Percentiles rank a stretch among this genome's conserved stretches.
These are phyloP conservation scores for Sclerodermus sp. DNA, from an alignment of 2,888 invertebrate genomes.

Conservation along the genomic window DNA sequence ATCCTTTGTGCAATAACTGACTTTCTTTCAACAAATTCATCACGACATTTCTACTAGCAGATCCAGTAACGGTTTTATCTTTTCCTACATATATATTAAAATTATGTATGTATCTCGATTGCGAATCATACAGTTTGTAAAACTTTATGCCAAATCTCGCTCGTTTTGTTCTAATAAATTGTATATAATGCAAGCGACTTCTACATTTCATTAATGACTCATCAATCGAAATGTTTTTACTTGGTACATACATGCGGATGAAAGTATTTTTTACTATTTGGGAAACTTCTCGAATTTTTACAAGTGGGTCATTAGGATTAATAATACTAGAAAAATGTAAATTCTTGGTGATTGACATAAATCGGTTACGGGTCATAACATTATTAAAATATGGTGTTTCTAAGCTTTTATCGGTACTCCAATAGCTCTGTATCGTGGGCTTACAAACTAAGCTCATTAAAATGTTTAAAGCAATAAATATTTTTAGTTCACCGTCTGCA, in stretches of 20 bases:
- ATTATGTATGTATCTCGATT: too few relatives aligned
- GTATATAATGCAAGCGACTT: too few relatives aligned
- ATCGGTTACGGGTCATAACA: slow-evolving; percentile 8
- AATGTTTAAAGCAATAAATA: too few relatives aligned
- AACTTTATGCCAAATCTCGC: slow-evolving; percentile 32
- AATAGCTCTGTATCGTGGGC: slow-evolving; percentile 19
- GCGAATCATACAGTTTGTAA: slow-evolving; percentile 32
- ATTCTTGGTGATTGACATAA: slow-evolving; percentile 7
- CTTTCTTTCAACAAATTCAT: slow-evolving; percentile 15
- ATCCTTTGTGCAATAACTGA: too few relatives aligned
- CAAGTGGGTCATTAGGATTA: slow-evolving; percentile 10
- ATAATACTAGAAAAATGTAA: slow-evolving; percentile 11
- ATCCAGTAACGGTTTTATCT: slow-evolving; percentile 16
- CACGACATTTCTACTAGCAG: not conserved
- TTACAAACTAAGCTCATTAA: slow-evolving; percentile 23
- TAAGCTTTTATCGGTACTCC: slow-evolving; percentile 18
- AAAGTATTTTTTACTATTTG: slow-evolving; percentile 16
- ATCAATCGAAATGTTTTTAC: slow-evolving; percentile 17
- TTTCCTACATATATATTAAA: too few relatives aligned
- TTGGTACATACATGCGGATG: slow-evolving; percentile 11
- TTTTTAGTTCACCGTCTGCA: slow-evolving; percentile 18
- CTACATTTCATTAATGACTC: slow-evolving; percentile 31
- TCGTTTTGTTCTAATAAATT: slow-evolving; percentile 32
- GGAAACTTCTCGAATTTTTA: slow-evolving; percentile 16
- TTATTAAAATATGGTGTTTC: slow-evolving; percentile 21